These are phyloP conservation scores for Drosophila ambigua DNA, from an alignment of 1,140 invertebrate species.

Conservation along the genomic window DNA sequence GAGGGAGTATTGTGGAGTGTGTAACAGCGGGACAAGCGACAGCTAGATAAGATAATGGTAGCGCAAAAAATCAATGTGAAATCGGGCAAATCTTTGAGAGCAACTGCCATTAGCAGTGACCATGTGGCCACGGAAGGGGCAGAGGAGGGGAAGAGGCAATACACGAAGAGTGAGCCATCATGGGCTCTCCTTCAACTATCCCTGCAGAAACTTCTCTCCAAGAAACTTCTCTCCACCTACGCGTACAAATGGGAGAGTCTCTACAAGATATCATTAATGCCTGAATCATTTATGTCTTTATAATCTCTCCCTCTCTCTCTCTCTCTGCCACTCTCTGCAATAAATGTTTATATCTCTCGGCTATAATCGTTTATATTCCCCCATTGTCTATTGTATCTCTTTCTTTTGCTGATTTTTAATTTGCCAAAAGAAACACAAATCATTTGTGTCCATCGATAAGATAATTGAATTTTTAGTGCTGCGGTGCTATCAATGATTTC, in stretches of 20 bases:
- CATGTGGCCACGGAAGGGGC: no score
- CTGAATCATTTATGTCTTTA: no score
- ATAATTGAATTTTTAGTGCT: conserved; percentile 13
- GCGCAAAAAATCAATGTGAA: conserved; percentile 39
- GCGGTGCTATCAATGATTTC: conserved; percentile 21
- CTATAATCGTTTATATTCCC: not conserved
- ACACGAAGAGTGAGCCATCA: no score
- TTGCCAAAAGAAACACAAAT: conserved; percentile 17
- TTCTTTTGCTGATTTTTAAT: conserved; percentile 15
- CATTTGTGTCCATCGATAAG: conserved; percentile 29
- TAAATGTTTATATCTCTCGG: conserved; percentile 2
- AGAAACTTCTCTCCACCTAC: no score
- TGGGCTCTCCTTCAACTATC: no score
- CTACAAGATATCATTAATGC: not conserved
- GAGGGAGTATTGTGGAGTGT: no score
- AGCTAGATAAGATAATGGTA: conserved; percentile 63
- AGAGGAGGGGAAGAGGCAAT: no score
- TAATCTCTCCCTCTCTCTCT: not conserved
- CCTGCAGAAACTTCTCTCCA: no score
- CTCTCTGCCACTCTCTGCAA: not conserved
- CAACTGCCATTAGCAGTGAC: conserved; percentile 4
- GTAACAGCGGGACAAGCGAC: conserved; percentile 12
- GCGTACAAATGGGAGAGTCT: not conserved
- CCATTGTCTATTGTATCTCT: not conserved
- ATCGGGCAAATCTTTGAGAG: conserved; percentile 9